Percentiles rank a stretch among this genome's conserved stretches.
phyloP scores from a whole-genome alignment of 1,140 invertebrate species.

The Ceratosolen fusciceps region DNA sequence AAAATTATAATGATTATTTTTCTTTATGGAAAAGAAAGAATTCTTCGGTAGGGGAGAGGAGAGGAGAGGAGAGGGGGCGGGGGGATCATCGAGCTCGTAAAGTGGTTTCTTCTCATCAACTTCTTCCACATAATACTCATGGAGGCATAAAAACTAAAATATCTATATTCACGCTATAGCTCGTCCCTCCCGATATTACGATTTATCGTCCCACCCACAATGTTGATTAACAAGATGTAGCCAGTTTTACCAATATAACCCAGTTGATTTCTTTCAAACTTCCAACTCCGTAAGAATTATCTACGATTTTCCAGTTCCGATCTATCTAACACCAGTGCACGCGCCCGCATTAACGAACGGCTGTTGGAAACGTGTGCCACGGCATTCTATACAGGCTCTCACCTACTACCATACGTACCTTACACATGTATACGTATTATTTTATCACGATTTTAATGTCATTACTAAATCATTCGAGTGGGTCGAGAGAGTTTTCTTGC shows the following conservation, averaged over 20 bases:
- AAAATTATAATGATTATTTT: background rate
- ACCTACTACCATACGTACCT: background rate
- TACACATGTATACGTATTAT: background rate
- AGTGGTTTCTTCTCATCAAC: background rate
- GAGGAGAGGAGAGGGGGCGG: too few relatives aligned
- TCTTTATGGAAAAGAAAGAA: background rate
- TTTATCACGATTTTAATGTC: background rate
- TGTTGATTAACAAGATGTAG: background rate
- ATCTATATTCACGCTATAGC: background rate
- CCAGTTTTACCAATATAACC: background rate
- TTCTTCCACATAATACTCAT: background rate
- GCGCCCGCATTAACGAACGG: background rate
- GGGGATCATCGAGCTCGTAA: background rate
- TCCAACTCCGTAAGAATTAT: background rate
- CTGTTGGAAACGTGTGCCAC: background rate
- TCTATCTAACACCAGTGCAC: background rate
- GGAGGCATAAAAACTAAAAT: background rate
- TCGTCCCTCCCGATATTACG: background rate
- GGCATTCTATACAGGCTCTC: background rate
- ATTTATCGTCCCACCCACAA: background rate
- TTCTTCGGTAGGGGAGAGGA: background rate
- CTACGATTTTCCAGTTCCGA: background rate
- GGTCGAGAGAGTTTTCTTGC: background rate
- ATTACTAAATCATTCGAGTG: conserved; percentile 1
- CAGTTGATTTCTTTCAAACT: background rate